Evolutionary conservation across 64 coral and sea anemone genomes (phyloP).

Genomic region (Dendronephthya gigantea): DNA sequence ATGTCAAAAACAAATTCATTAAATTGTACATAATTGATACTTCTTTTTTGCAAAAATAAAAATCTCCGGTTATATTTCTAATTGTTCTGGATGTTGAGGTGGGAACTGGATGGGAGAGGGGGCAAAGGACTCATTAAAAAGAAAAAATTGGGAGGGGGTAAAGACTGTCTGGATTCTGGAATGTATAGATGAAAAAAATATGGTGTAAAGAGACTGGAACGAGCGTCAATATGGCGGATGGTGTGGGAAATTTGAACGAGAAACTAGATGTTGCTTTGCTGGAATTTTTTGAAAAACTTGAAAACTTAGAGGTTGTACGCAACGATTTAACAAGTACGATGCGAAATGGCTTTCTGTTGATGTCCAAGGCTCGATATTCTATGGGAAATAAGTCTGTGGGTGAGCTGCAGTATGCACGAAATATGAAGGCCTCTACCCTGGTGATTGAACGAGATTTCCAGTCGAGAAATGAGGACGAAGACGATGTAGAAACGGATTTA

Average conservation of each 20-base stretch:
- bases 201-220: not conserved
- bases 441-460: not conserved
- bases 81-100: no score
- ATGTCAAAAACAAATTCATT: no score
- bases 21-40: no score
- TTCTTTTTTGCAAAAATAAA: no score
- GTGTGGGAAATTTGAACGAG: not conserved
- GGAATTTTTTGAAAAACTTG: not conserved
- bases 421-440: not conserved
- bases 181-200: no score
- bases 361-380: slow-evolving; percentile 12
- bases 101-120: no score
- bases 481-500: not conserved
- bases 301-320: not conserved
- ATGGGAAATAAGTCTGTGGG: not conserved
- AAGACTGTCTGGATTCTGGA: no score
- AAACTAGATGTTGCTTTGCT: not conserved
- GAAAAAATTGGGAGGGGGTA: no score
- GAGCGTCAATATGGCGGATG: not conserved
- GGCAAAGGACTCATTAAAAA: no score
- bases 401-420: not conserved
- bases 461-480: not conserved
- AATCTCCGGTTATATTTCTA: no score
- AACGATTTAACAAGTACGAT: not conserved
- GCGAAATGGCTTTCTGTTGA: not conserved